These are phyloP conservation scores for Halichondria panicea DNA, from an alignment of 37 sponge, comb jelly and placozoan species.

Conservation along the genomic window DNA sequence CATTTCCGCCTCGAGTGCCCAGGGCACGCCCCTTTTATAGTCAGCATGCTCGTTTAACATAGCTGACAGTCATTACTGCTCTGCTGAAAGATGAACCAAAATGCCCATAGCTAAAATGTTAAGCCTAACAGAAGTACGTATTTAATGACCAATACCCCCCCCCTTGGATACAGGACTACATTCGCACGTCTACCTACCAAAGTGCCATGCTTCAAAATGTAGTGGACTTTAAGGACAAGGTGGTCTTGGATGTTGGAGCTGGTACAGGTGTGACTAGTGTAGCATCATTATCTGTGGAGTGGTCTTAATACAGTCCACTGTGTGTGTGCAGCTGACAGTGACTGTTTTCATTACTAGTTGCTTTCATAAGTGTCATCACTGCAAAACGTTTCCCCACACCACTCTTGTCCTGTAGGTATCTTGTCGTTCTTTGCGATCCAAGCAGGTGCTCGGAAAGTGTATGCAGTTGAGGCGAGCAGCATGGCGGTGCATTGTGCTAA, in stretches of 20 bases:
- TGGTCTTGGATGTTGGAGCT: slow-evolving; percentile 96
- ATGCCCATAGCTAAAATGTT: no score
- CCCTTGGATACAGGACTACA: slow-evolving; percentile 66
- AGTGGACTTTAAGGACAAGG: slow-evolving; percentile 92
- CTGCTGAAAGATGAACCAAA: no score
- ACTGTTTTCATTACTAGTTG: background rate
- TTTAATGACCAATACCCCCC: no score
- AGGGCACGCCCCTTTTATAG: no score
- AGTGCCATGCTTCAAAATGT: slow-evolving; percentile 91
- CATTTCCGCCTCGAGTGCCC: no score
- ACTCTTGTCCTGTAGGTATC: slow-evolving; percentile 53
- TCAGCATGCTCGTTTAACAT: no score
- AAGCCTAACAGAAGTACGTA: no score
- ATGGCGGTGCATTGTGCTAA: slow-evolving; percentile 72
- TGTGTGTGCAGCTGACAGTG: background rate
- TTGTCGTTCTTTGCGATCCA: slow-evolving; percentile 96
- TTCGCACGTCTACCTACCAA: slow-evolving; percentile 95
- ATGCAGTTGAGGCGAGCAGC: slow-evolving; percentile 91
- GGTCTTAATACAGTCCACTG: no score
- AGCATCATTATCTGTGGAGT: background rate
- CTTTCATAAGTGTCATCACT: background rate
- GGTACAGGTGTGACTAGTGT: slow-evolving; percentile 84
- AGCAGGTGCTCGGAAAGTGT: slow-evolving; percentile 89
- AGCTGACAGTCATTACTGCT: no score
- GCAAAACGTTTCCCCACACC: background rate